These are phyloP conservation scores for Macaria notata DNA, from an alignment of 2,888 invertebrate genomes.

Conservation along the genomic window DNA sequence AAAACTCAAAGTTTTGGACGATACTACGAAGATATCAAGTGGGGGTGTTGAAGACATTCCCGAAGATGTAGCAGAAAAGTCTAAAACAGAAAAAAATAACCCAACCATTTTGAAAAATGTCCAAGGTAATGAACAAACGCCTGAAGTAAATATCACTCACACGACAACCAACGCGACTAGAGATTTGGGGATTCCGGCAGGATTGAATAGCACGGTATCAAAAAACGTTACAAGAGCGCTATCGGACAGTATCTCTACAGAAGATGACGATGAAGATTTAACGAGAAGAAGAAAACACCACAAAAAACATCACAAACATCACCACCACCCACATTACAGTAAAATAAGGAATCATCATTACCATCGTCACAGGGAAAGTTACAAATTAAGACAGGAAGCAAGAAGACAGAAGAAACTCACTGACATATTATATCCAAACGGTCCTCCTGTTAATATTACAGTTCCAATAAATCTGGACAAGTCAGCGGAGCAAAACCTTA, in stretches of 20 bases:
- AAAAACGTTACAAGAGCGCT: no score
- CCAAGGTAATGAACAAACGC: no score
- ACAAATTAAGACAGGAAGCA: slow-evolving; percentile 4
- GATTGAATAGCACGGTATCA: no score
- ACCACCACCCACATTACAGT: background rate
- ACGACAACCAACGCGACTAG: no score
- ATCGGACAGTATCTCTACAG: no score
- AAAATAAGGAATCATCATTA: background rate
- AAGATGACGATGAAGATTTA: no score
- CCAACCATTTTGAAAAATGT: no score
- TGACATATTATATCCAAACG: slow-evolving; percentile 16
- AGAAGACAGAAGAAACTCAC: slow-evolving; percentile 5
- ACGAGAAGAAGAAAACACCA: background rate
- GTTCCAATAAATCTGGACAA: slow-evolving; percentile 3
- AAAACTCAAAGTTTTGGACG: background rate
- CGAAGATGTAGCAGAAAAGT: no score
- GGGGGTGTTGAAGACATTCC: no score
- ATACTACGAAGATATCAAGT: background rate
- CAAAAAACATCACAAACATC: background rate
- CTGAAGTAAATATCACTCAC: no score
- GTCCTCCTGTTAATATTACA: background rate
- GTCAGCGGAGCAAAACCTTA: background rate
- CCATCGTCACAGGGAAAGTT: slow-evolving; percentile 2
- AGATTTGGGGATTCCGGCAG: no score
- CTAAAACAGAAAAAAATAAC: no score